These are phyloP conservation scores for Anabacerthia variegaticeps DNA, from an alignment of 2,797 vertebrate species.

Conservation along the genomic window DNA sequence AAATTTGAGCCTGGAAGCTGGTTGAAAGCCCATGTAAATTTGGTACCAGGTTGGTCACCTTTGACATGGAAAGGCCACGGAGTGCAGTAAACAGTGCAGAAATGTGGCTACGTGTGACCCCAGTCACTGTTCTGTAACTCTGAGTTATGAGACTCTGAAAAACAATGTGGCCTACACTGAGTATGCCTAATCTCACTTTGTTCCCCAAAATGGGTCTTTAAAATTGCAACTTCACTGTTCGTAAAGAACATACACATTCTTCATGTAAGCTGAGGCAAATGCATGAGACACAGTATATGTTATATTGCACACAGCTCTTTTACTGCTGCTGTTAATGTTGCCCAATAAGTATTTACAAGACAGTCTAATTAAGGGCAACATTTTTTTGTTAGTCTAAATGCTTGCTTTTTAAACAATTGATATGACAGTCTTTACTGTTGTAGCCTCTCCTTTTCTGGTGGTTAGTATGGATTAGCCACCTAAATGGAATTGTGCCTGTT, in stretches of 20 bases:
- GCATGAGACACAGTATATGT: neutral
- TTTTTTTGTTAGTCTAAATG: neutral
- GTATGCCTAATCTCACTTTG: neutral
- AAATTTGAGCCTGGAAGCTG: conserved; percentile 64
- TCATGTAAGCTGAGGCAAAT: neutral
- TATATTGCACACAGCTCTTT: neutral
- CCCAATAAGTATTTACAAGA: neutral
- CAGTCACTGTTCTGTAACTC: neutral
- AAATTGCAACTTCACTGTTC: conserved; percentile 23
- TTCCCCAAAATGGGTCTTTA: conserved; percentile 1
- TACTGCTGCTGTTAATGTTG: neutral
- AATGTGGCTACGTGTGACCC: neutral
- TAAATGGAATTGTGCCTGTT: neutral
- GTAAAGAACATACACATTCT: conserved; percentile 11
- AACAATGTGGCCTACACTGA: neutral
- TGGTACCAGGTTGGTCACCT: conserved; percentile 50
- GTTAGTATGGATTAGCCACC: neutral
- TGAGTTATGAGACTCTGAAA: conserved; percentile 25
- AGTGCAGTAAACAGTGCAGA: conserved; percentile 35
- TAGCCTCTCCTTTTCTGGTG: neutral
- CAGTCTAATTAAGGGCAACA: neutral
- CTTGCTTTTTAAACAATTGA: neutral
- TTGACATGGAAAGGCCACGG: neutral
- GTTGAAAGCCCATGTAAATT: conserved; percentile 38
- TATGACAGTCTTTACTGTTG: neutral